Evolutionary conservation across 2,888 invertebrate species (phyloP).

Genomic region (Meiosimyza platycephala): DNA sequence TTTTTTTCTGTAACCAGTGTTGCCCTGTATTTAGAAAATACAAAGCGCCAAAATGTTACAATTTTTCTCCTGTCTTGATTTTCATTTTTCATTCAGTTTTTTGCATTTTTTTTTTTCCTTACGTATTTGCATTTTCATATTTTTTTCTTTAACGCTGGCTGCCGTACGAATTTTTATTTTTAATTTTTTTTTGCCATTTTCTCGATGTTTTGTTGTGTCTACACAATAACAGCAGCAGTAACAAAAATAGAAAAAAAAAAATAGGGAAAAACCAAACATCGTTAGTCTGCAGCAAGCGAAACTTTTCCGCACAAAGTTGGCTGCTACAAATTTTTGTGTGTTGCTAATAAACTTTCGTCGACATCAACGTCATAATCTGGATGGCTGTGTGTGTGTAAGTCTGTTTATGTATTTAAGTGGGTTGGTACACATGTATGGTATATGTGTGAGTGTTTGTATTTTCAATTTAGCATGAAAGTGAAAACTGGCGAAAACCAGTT

Average conservation of each 20-base stretch:
- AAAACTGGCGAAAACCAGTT: conserved; percentile 31
- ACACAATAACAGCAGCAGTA: conserved; percentile 5
- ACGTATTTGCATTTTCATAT: conserved; percentile 23
- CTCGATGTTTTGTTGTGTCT: conserved; percentile 8
- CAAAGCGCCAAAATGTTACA: conserved; percentile 16
- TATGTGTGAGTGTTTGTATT: conserved; percentile 14
- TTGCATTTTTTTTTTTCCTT: neutral
- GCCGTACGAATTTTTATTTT: neutral
- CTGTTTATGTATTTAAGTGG: neutral
- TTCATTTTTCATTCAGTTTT: neutral
- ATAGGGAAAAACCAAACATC: conserved; percentile 3
- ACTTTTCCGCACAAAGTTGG: conserved; percentile 18
- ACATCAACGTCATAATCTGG: conserved; percentile 20
- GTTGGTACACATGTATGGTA: neutral
- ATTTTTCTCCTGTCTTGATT: neutral
- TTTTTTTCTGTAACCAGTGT: neutral
- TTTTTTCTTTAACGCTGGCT: conserved; percentile 6
- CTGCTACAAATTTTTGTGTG: conserved; percentile 20
- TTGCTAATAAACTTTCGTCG: conserved; percentile 31
- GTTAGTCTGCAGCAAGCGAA: neutral
- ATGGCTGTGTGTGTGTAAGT: conserved; percentile 10
- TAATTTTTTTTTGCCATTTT: conserved; percentile 3
- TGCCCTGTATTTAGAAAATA: conserved; percentile 26
- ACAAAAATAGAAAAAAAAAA: conserved; percentile 7
- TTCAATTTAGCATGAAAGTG: conserved; percentile 27